These are phyloP conservation scores for Papilio polytes DNA, from an alignment of 1,140 invertebrate species.

Conservation along the genomic window DNA sequence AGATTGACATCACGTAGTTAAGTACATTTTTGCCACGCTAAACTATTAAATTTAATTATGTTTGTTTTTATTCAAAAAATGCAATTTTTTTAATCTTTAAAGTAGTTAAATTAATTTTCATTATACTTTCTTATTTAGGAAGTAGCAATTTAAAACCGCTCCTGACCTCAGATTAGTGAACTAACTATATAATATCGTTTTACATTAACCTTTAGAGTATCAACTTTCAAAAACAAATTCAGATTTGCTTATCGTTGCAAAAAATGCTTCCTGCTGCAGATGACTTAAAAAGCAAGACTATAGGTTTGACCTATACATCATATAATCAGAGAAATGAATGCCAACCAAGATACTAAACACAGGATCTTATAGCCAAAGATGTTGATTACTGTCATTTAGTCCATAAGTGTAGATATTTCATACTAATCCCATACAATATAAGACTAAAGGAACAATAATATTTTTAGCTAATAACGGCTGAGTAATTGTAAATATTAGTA, in stretches of 20 bases:
- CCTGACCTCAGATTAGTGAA: neutral
- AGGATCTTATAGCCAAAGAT: too few relatives aligned
- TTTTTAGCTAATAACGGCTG: too few relatives aligned
- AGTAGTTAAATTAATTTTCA: neutral
- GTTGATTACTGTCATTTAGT: too few relatives aligned
- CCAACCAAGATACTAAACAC: neutral
- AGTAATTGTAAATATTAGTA: too few relatives aligned
- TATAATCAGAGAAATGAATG: neutral
- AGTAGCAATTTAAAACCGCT: neutral
- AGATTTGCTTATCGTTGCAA: slow-evolving; percentile 1
- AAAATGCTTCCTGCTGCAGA: neutral
- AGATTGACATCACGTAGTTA: too few relatives aligned
- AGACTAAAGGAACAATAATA: too few relatives aligned
- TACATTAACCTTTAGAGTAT: slow-evolving; percentile 11
- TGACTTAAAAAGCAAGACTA: neutral
- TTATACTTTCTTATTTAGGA: neutral
- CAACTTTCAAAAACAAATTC: slow-evolving; percentile 4
- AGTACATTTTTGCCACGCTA: too few relatives aligned
- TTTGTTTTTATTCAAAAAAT: too few relatives aligned
- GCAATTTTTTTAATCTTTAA: too few relatives aligned
- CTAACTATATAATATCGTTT: neutral
- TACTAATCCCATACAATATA: too few relatives aligned
- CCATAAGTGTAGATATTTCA: too few relatives aligned
- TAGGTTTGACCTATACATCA: neutral
- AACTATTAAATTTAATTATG: too few relatives aligned